Evolutionary conservation across 1,140 invertebrate species (phyloP).

Genomic region (Archivesica marissinica): DNA sequence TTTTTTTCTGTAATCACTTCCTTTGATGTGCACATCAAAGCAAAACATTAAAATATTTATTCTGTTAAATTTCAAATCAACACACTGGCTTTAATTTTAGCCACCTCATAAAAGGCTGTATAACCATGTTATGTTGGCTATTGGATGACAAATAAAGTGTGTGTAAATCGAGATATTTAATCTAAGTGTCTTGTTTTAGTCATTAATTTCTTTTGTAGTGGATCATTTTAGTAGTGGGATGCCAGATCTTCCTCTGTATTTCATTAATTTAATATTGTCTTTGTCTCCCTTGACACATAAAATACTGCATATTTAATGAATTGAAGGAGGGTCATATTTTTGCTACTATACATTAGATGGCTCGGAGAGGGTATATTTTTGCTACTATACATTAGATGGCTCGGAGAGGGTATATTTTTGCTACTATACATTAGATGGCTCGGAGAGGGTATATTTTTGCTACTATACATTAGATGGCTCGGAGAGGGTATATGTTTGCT

Average conservation of each 20-base stretch:
- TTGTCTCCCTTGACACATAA: constrained; percentile 22
- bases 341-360: no score
- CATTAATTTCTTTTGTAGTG: constrained; percentile 12
- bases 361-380: no score
- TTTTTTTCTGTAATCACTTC: constrained; percentile 47
- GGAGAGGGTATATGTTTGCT: no score
- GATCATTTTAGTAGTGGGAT: neutral
- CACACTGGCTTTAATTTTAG: constrained; percentile 57
- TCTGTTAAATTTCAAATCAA: constrained; percentile 65
- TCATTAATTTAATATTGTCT: constrained; percentile 37
- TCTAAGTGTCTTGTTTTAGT: constrained; percentile 40
- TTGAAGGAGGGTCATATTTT: no score
- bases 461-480: no score
- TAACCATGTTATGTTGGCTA: constrained; percentile 34
- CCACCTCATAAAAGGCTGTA: constrained; percentile 54
- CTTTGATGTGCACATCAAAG: constrained; percentile 64
- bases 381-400: no score
- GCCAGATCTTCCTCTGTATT: neutral
- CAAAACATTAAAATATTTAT: constrained; percentile 64
- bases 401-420: no score
- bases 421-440: no score
- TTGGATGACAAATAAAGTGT: constrained; percentile 5
- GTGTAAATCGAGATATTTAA: constrained; percentile 6
- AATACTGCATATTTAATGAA: no score
- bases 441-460: no score